Conservation (phyloP, 2,797 vertebrate species). For the Chelon labrosus region DNA sequence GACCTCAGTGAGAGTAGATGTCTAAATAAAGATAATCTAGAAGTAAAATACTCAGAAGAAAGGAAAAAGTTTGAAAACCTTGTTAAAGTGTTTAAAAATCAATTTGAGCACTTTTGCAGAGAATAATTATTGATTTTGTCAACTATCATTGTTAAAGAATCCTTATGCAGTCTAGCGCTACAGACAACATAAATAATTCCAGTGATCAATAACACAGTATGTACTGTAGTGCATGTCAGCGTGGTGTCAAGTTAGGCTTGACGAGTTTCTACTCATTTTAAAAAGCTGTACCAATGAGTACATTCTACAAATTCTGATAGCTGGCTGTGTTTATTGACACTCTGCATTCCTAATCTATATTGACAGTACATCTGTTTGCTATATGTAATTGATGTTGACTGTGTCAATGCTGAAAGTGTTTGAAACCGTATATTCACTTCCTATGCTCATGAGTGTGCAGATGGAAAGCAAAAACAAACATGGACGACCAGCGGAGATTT, state of each 20-base stretch:
- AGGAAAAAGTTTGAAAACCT: not conserved
- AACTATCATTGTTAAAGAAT: not conserved
- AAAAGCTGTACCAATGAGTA: not conserved
- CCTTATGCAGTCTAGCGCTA: not conserved
- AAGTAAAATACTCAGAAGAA: not conserved
- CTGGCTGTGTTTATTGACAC: not conserved
- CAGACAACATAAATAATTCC: not conserved
- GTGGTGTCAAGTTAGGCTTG: too few relatives aligned
- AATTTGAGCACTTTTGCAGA: not conserved
- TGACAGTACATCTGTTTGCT: constrained; percentile 27
- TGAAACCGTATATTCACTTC: constrained; percentile 24
- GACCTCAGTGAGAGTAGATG: not conserved
- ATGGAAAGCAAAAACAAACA: constrained; percentile 44
- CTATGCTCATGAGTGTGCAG: constrained; percentile 24
- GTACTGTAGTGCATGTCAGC: not conserved
- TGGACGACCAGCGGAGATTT: constrained; percentile 13
- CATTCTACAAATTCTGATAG: not conserved
- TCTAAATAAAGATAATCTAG: not conserved
- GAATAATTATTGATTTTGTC: not conserved
- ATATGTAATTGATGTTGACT: constrained; percentile 36
- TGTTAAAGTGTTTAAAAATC: not conserved
- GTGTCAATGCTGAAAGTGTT: constrained; percentile 22
- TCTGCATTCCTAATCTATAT: constrained; percentile 21
- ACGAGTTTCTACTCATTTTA: not conserved
- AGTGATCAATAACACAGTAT: not conserved